Conservation (phyloP, 2,797 vertebrate species). For the Harpagifer antarcticus region DNA sequence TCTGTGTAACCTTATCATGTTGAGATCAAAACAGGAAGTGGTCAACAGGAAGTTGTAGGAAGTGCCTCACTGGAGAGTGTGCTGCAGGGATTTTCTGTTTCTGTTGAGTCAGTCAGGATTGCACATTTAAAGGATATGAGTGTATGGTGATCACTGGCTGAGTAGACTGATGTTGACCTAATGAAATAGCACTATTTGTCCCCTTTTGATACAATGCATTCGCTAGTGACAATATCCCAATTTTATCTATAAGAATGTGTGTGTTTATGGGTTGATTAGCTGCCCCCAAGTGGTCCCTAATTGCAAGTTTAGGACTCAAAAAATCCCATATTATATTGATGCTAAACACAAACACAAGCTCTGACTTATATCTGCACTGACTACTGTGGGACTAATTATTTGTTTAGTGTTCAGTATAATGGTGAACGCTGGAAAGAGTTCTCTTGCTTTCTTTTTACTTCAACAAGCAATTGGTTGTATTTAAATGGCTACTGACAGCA, state of each 20-base stretch:
- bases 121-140: not conserved
- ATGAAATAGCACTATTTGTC: too few relatives aligned
- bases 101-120: not conserved
- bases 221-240: not conserved
- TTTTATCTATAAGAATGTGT: not conserved
- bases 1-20: not conserved
- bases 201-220: not conserved
- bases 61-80: conserved; percentile 29
- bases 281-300: not conserved
- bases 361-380: too few relatives aligned
- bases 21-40: not conserved
- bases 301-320: not conserved
- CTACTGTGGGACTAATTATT: too few relatives aligned
- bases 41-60: conserved; percentile 47
- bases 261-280: not conserved
- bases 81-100: not conserved
- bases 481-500: too few relatives aligned
- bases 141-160: not conserved
- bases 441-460: too few relatives aligned
- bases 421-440: too few relatives aligned
- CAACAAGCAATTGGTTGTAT: too few relatives aligned
- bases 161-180: not conserved
- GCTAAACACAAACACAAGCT: too few relatives aligned
- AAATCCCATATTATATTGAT: not conserved
- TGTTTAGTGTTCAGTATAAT: too few relatives aligned